Evolutionary conservation across 2,888 invertebrate species (phyloP), one percentile per base, ranked within the genome.

Genomic region (Sinelater perroti): DNA sequence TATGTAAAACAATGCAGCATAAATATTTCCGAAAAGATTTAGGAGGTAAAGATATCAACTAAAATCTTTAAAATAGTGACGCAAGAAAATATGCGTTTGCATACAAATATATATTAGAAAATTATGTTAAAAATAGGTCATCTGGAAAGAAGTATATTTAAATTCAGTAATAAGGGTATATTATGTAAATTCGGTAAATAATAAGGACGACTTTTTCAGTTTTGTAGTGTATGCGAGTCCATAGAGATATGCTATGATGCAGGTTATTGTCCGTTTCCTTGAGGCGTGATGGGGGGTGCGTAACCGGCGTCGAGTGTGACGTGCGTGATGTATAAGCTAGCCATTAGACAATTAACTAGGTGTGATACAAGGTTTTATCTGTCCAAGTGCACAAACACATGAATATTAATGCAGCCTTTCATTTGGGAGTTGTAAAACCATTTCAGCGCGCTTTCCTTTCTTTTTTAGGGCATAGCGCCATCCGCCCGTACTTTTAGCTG

Each of bases 341-440:
- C 36, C 56, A 53, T 56, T 55, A 61, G 35, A 53, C 59, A 61
- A 61, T 59, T 61, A 56, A 33, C 65, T 67, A 66, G 67, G 67
- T 70, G 68, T 68, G 67, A 69, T 68, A 69, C 69, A 69, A 67
- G 66, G 64, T 64, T 62, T 66, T 69, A 70, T 68, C 65, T 69
- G 67, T 62, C 68, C 68, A 66, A 67, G 64, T 69, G 65, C 66
- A 67, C 63, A 66, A 66, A 59, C 57, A 59, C 57, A 70, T 70
- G 69, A 70, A 70, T 70, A 69, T 69, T 70, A 70, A 70, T 70
- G 65, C 61, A 59, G 52, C 52, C 62, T 64, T 64, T 65, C 66
- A 63, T 67, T 67, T 63, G 67, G 63, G 67, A 64, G 64, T 65
- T 66, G 65, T 67, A 60, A 67, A 65, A 59, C 60, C 65, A 67